Evolutionary conservation across 2,888 invertebrate species (phyloP).

Genomic region (Gonocerus acuteangulatus): DNA sequence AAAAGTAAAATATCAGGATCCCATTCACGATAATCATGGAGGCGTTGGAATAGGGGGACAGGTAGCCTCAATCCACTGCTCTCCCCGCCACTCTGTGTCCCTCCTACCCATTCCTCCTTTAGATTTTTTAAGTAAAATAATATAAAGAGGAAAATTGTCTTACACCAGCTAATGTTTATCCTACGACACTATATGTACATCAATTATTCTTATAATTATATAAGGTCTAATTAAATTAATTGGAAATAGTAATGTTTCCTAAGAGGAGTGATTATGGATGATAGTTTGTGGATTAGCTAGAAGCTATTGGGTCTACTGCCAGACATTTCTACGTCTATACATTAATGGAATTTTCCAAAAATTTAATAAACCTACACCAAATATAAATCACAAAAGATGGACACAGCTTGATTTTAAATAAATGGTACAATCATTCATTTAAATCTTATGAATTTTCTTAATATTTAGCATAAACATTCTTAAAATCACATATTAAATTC

Average conservation of each 20-base stretch:
- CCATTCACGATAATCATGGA: constrained; percentile 7
- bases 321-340: constrained; percentile 10
- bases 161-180: constrained; percentile 5
- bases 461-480: constrained; percentile 12
- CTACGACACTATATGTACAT: constrained; percentile 28
- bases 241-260: constrained; percentile 22
- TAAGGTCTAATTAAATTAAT: constrained; percentile 22
- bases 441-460: neutral
- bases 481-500: constrained; percentile 24
- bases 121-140: too few species aligned
- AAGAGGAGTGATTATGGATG: constrained; percentile 13
- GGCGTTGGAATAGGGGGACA: neutral
- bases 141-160: neutral
- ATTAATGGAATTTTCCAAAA: constrained; percentile 16
- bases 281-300: constrained; percentile 6
- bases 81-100: too few species aligned
- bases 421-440: constrained; percentile 23
- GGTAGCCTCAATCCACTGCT: too few species aligned
- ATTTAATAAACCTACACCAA: constrained; percentile 26
- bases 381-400: constrained; percentile 25
- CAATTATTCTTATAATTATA: constrained; percentile 18
- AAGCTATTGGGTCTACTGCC: constrained; percentile 16
- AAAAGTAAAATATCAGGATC: too few species aligned
- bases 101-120: too few species aligned
- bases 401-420: constrained; percentile 19